Evolutionary conservation across 2,113 vertebrate genomes (phyloP), one percentile per base, ranked within the genome.

Genomic region (Castor canadensis): DNA sequence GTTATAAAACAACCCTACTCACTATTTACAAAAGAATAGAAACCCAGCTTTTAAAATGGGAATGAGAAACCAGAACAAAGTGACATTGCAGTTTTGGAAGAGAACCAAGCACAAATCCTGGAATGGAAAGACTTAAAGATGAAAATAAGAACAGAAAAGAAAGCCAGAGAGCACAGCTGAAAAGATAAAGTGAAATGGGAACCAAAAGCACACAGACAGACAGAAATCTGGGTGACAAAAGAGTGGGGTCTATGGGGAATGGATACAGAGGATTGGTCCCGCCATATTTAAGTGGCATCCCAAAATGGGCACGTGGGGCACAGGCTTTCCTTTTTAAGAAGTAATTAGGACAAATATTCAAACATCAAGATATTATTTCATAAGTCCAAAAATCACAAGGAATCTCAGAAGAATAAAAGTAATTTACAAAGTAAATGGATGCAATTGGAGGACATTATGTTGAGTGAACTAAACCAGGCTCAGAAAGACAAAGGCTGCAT

Each of bases 51-150:
- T 87, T 91, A 87, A 64, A 9, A 82, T 52, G 40, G 24, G 35
- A 54, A 82, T n/a, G 47, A 73, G 43, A 87, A 89, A 87, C 75
- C 19, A 67, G 35, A 93, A 67, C 76, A 54, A 82, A 96, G 56
- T 54, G 56, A 52, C 64, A 54, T 28, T 79, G n/a, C 62, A 90
- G 56, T 62, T 58, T 58, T 79, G 75, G 54, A 11, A 67, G 77
- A 40, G 56, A 79, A 52, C 35, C 69, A 77, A 86, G 56, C 47
- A 16, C 40, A 82, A 73, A 92, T 30, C 69, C 40, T 90, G 86
- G 69, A 71, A 66, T 24, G 47, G 73, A 92, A 89, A 80, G 40
- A 49, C 73, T 69, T 45, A 54, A 67, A 30, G 32, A 71, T 38
- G 45, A 66, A 76, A 47, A 58, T 49, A 72, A 58, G 9, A 79